Conservation (phyloP, 2,113 vertebrate genomes). For the Carlito syrichta region DNA sequence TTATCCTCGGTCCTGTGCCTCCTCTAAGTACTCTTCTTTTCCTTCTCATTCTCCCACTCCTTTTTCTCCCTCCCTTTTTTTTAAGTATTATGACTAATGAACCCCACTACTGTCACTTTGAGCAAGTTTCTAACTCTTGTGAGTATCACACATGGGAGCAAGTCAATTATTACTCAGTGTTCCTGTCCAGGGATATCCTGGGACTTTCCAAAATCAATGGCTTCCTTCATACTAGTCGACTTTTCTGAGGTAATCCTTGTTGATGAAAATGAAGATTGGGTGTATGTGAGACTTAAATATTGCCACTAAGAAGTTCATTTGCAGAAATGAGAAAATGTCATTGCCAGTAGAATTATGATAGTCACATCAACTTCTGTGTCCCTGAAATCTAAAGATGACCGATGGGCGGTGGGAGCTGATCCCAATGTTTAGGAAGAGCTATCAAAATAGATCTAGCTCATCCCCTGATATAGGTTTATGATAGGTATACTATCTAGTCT, state of each 20-base stretch:
- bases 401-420: background rate
- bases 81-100: background rate
- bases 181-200: background rate
- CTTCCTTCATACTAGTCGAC: background rate
- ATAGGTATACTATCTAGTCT: background rate
- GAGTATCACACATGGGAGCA: background rate
- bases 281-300: background rate
- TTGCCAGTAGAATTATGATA: background rate
- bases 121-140: background rate
- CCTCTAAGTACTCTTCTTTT: background rate
- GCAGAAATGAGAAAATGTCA: background rate
- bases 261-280: background rate
- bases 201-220: background rate
- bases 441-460: background rate
- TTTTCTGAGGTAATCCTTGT: background rate
- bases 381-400: background rate
- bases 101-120: background rate
- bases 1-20: background rate
- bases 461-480: background rate
- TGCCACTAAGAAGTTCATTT: background rate
- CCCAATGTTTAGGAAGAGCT: background rate
- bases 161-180: background rate
- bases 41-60: background rate
- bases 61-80: background rate
- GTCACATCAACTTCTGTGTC: background rate